A percentile compares a stretch with the other conserved stretches of the same genome.
Evolutionary conservation across 2,888 invertebrate species (phyloP).

Genomic region (Scaeva pyrastri): DNA sequence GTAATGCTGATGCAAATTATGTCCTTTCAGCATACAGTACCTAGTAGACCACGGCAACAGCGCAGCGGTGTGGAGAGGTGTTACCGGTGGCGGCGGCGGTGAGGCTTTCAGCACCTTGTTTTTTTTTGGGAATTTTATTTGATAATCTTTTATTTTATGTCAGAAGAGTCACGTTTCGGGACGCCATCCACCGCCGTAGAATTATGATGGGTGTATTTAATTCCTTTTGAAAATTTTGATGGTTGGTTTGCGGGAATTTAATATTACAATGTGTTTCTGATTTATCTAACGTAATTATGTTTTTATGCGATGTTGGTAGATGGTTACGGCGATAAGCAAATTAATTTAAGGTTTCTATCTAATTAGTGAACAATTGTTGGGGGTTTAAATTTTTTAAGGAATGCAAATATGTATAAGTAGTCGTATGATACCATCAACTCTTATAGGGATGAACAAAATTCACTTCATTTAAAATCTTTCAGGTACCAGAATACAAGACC

Average conservation of each 20-base stretch:
- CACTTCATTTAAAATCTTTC: too few relatives aligned
- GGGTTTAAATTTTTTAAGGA: constrained; percentile 23
- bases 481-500: too few relatives aligned
- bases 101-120: constrained; percentile 35
- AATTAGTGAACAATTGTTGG: constrained; percentile 57
- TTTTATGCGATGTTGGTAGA: constrained; percentile 8
- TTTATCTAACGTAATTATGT: constrained; percentile 35
- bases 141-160: constrained; percentile 66
- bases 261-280: constrained; percentile 46
- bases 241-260: constrained; percentile 38
- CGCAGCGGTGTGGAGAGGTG: neutral
- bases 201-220: constrained; percentile 60
- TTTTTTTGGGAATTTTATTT: constrained; percentile 37
- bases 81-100: neutral
- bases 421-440: too few relatives aligned
- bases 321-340: constrained; percentile 57
- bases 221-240: constrained; percentile 36
- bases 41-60: constrained; percentile 40
- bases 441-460: too few relatives aligned
- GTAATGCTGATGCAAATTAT: constrained; percentile 76
- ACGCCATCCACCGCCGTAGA: neutral
- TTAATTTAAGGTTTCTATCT: constrained; percentile 69
- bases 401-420: too few relatives aligned
- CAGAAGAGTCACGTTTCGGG: constrained; percentile 65
- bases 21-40: constrained; percentile 62